Evolutionary conservation across 2,113 vertebrate species (phyloP), one percentile per base, ranked within the genome.

Genomic region (Nyctibius bracteatus): DNA sequence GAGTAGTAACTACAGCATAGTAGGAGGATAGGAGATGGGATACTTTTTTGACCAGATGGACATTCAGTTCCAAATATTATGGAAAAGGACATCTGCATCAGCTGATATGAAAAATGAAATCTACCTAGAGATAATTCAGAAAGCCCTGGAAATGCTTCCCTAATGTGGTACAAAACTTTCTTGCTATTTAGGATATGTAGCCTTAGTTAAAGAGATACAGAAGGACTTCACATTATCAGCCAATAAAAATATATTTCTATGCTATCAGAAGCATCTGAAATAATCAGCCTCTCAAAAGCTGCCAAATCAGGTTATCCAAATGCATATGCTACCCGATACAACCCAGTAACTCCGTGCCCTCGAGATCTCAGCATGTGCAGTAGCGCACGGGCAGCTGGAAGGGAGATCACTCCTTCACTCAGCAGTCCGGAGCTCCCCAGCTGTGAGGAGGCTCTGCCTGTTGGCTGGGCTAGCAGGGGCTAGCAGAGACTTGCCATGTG

Each of bases 341-440:
- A 44, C 1, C 8, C 24, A 31, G 33, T 14, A 63, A 37, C 12
- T 44, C 28, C 47, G 4, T 2, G 12, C 21, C 8, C 30, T 10
- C 0, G 2, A 39, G 23, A 14, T 31, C 54, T 74, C 80, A 6
- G 72, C 27, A 41, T 18, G 30, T 35, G 51, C 54, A 33, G 30
- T 0, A 22, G 30, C 33, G 35, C 37, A 5, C 6, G 2, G 47
- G 65, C 30, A 51, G 49, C 55, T 39, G 52, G 58, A 35, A 72
- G 22, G 58, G 41, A 37, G 44, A 39, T 21, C 3, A 2, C 31
- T 19, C 27, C 25, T 22, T n/a, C 7, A 2, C 12, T 10, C 6
- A 5, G 6, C 13, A 28, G 31, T 33, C 17, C 4, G 0, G 4
- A 47, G 52, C 39, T 58, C 25, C 28, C 9, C 8, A 25, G 43